Percentiles rank a stretch among this genome's conserved stretches.
Conservation (phyloP, 2,888 invertebrate genomes). For the Apocheima hispidaria region DNA sequence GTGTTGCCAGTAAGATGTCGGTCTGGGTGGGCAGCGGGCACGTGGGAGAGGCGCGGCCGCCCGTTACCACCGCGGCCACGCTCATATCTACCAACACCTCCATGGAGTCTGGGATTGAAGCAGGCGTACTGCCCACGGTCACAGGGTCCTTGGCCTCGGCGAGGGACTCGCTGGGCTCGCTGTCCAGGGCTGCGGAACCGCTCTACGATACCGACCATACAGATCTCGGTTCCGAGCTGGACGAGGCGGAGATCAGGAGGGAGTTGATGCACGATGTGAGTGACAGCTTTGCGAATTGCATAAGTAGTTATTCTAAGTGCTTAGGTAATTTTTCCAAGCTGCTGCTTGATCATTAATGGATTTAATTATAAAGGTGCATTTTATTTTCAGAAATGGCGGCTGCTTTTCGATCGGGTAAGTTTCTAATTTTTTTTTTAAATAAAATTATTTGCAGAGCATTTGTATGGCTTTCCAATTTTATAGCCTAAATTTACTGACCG, state of each 20-base stretch:
- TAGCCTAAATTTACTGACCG: too few relatives aligned
- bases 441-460: too few relatives aligned
- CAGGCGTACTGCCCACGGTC: constrained; percentile 90
- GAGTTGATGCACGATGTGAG: constrained; percentile 93
- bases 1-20: constrained; percentile 77
- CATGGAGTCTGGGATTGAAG: constrained; percentile 89
- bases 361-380: constrained; percentile 28
- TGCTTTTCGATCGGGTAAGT: constrained; percentile 93
- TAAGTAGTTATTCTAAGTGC: too few relatives aligned
- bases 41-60: constrained; percentile 61
- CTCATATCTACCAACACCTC: constrained; percentile 81
- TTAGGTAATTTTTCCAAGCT: too few relatives aligned
- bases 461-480: too few relatives aligned
- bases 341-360: background rate
- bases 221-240: constrained; percentile 92
- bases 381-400: constrained; percentile 94
- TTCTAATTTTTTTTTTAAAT: too few relatives aligned
- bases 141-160: constrained; percentile 88
- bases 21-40: constrained; percentile 82
- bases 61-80: constrained; percentile 68
- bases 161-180: constrained; percentile 85
- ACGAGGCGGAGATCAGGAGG: constrained; percentile 91
- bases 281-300: constrained; percentile 47
- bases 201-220: constrained; percentile 93
- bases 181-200: constrained; percentile 87